Evolutionary conservation across 1,140 invertebrate species (phyloP).

Genomic region (Acyrthosiphon pisum): DNA sequence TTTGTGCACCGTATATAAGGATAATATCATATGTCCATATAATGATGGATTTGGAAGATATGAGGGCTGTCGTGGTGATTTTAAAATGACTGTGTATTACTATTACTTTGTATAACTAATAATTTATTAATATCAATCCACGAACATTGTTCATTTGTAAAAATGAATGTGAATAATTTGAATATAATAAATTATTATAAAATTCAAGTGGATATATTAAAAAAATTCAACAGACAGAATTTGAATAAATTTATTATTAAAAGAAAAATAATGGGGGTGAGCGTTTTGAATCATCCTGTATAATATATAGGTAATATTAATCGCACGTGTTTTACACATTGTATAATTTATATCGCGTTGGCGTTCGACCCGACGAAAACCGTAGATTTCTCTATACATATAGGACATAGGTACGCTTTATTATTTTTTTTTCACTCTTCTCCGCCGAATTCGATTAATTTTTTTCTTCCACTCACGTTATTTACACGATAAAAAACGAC

Average conservation of each 20-base stretch:
- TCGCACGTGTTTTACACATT: not conserved
- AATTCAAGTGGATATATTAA: not conserved
- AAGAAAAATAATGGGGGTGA: not conserved
- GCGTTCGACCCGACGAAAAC: not conserved
- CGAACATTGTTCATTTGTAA: not conserved
- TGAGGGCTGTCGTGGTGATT: not conserved
- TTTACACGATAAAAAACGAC: conserved; percentile 17
- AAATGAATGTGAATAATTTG: not conserved
- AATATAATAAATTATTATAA: too few species aligned
- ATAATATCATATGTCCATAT: too few species aligned
- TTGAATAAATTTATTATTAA: not conserved
- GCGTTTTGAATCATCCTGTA: not conserved
- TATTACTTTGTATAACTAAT: too few species aligned
- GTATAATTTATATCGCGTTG: not conserved
- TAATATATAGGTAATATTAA: not conserved
- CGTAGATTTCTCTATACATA: not conserved
- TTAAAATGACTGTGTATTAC: not conserved
- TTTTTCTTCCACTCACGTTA: not conserved
- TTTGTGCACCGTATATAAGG: not conserved
- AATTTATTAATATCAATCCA: not conserved
- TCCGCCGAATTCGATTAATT: not conserved
- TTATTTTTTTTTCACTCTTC: not conserved
- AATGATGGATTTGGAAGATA: not conserved
- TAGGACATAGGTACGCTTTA: not conserved
- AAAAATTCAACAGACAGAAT: not conserved